A percentile compares a stretch with the other conserved stretches of the same genome.
Evolutionary conservation across 2,888 invertebrate genomes (phyloP).

Genomic region (Emmelina monodactyla): DNA sequence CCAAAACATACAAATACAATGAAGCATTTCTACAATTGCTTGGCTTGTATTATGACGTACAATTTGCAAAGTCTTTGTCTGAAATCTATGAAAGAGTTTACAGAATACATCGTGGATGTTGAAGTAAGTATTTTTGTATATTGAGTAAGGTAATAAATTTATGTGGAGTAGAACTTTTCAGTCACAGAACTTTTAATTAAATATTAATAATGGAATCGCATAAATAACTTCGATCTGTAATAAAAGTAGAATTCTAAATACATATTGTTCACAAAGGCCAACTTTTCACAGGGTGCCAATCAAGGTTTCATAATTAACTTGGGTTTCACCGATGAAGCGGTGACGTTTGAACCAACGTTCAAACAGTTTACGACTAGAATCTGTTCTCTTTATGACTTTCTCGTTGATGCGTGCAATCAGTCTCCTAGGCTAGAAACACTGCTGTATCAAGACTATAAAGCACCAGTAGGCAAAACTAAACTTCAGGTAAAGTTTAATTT

Average conservation of each 20-base stretch:
- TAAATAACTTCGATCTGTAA: neutral
- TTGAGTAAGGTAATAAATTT: too few species aligned
- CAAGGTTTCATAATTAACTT: constrained; percentile 74
- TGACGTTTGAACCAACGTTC: constrained; percentile 79
- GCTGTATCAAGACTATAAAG: constrained; percentile 77
- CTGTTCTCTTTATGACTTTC: constrained; percentile 74
- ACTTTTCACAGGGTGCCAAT: constrained; percentile 64
- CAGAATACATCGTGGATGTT: constrained; percentile 78
- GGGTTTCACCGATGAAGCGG: constrained; percentile 63
- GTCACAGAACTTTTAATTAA: neutral
- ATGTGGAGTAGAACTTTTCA: neutral
- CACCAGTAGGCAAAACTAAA: too few species aligned
- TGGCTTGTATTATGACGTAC: constrained; percentile 87
- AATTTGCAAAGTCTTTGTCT: constrained; percentile 84
- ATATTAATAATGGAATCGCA: neutral
- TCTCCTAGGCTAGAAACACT: constrained; percentile 83
- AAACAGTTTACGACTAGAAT: constrained; percentile 76
- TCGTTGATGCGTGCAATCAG: constrained; percentile 74
- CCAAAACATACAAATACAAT: constrained; percentile 70
- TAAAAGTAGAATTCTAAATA: neutral
- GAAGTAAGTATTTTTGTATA: constrained; percentile 56
- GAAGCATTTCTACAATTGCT: constrained; percentile 83
- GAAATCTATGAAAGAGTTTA: constrained; percentile 80
- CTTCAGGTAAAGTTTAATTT: neutral
- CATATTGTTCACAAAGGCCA: neutral